Conservation (phyloP, 2,113 vertebrate species). For the Epinephelus moara region DNA sequence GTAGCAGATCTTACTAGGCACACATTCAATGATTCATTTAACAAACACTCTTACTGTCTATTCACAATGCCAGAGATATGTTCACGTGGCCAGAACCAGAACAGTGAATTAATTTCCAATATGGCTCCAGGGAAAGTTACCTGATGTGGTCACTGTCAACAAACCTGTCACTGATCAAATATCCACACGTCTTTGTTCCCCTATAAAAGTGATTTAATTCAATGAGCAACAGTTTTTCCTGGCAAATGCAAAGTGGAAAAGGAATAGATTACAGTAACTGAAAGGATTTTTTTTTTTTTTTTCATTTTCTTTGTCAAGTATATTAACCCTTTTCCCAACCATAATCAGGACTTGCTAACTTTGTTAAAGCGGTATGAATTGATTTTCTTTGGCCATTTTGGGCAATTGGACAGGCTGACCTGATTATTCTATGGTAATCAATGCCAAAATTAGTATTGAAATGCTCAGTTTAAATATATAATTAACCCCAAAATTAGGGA, state of each 20-base stretch:
- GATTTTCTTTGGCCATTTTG: no score
- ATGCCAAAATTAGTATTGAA: no score
- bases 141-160: conserved; percentile 14
- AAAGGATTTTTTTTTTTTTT: neutral
- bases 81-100: neutral
- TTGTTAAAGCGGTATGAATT: neutral
- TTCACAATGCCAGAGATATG: neutral
- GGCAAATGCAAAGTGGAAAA: neutral
- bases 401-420: no score
- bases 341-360: neutral
- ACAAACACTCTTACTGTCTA: conserved; percentile 6
- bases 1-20: neutral
- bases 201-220: conserved; percentile 26
- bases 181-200: conserved; percentile 6
- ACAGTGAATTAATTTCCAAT: neutral
- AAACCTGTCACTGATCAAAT: conserved; percentile 11
- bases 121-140: neutral
- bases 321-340: neutral
- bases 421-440: no score
- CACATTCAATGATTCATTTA: conserved; percentile 1
- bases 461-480: no score
- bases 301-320: neutral
- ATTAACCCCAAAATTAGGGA: no score
- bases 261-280: neutral
- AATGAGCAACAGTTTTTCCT: neutral